These are phyloP conservation scores for Sinohyriopsis cumingii DNA, from an alignment of 2,888 invertebrate genomes.

Conservation along the genomic window DNA sequence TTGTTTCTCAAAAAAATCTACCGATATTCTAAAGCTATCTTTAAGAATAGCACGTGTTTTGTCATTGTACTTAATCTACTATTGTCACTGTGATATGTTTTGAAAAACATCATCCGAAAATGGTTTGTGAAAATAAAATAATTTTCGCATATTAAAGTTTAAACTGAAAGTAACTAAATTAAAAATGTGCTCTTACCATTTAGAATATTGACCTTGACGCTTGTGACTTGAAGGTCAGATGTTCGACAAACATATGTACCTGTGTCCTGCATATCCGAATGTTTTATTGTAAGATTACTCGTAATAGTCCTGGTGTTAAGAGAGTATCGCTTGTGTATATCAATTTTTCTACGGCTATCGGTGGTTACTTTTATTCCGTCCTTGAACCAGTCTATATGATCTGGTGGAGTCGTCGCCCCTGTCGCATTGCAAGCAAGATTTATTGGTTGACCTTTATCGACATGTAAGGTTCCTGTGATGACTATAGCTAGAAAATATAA, in stretches of 20 bases:
- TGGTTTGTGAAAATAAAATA: too few relatives aligned
- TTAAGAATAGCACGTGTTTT: too few relatives aligned
- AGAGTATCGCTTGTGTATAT: constrained; percentile 32
- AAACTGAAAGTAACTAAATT: too few relatives aligned
- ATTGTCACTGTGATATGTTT: too few relatives aligned
- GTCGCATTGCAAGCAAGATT: constrained; percentile 43
- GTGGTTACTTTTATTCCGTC: constrained; percentile 39
- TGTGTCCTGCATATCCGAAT: constrained; percentile 47
- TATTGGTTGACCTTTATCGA: constrained; percentile 33
- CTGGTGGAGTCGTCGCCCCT: constrained; percentile 35
- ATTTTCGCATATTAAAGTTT: too few relatives aligned
- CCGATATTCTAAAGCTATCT: too few relatives aligned
- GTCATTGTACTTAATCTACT: too few relatives aligned
- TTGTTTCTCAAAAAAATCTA: too few relatives aligned
- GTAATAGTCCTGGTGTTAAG: constrained; percentile 44
- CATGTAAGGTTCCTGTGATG: constrained; percentile 35
- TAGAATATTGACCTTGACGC: constrained; percentile 52
- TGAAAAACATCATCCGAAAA: too few relatives aligned
- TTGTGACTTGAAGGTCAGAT: constrained; percentile 49
- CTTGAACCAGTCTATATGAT: constrained; percentile 48
- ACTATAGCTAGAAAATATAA: constrained; percentile 32
- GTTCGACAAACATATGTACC: constrained; percentile 58
- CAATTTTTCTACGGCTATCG: constrained; percentile 17
- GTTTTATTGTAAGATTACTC: constrained; percentile 46
- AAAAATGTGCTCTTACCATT: constrained; percentile 45